Base-by-base conservation (phyloP, 2,797 vertebrate genomes). In the Eulemur mongoz region DNA sequence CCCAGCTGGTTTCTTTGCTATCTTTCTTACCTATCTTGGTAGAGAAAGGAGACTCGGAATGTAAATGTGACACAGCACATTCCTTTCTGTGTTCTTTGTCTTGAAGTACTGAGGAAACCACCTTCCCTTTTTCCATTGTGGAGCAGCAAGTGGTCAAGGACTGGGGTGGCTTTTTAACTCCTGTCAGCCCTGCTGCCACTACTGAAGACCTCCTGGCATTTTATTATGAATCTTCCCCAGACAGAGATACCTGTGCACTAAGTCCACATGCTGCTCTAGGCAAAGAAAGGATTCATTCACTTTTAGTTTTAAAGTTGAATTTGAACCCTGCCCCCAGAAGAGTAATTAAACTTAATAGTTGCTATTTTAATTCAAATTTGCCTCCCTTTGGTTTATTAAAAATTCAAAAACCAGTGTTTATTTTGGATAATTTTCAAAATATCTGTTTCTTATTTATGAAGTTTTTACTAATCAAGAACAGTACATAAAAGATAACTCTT, bases 281-380 rank as follows among this genome's bases (percentile, higher is more conserved):
- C 73, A 65, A 40, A 88, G 40, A 91, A 48, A 87, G 63, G 27
- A 82, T 63, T 86, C 54, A 79, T 63, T 86, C 54, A 48, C 54
- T 91, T 90, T 67, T 61, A 79, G 5, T 84, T 93, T 93, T 91
- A 78, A 89, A 83, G 40, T 70, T 91, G 30, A 95, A 81, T 78
- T 86, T 91, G 52, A 88, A 88, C 73, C 78, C 63, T 11, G 43
- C n/a, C 7, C 32, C 63, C 43, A 86, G 22, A 90, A 78, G 20
- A 86, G 11, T 80, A 75, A 69, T 82, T 91, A 89, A 88, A 94
- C 30, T 67, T 83, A 78, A 30, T 32, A 70, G 9, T 91, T 80
- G 27, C 27, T 83, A 7, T 80, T 97, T 94, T 92, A 63, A 75
- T 85, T 90, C 95, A 87, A 83, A 93, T 50, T 38, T 86, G 11